Conservation (phyloP, 2,797 vertebrate species). For the Dermochelys coriacea region DNA sequence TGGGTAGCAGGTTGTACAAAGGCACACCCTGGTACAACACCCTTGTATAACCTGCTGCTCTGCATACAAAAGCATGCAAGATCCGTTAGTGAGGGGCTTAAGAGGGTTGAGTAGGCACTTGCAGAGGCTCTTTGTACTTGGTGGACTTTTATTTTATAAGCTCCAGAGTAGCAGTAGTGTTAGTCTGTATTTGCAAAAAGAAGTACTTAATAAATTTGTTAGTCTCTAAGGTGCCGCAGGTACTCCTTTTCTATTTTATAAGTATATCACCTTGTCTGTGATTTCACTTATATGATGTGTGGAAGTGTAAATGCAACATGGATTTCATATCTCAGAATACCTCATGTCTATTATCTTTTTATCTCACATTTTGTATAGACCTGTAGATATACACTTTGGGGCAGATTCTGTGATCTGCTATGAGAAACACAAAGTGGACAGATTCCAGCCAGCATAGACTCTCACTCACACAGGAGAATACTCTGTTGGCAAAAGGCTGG, state of each 20-base stretch:
- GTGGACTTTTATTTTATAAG: neutral
- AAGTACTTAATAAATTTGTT: too few species aligned
- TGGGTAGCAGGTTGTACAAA: neutral
- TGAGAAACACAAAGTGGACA: neutral
- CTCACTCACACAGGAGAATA: neutral
- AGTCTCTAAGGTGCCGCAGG: too few species aligned
- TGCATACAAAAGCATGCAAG: neutral
- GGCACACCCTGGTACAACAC: too few species aligned
- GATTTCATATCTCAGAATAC: neutral
- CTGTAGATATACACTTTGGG: accelerated
- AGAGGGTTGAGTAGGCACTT: neutral
- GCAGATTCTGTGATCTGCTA: neutral
- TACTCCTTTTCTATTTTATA: too few species aligned
- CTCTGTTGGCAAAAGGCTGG: neutral
- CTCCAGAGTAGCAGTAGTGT: too few species aligned
- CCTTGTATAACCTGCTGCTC: too few species aligned
- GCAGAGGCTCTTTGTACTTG: neutral
- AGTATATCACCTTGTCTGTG: neutral
- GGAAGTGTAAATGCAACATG: constrained; percentile 6
- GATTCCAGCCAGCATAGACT: neutral
- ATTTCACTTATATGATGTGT: neutral
- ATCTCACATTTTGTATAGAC: neutral
- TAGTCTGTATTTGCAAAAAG: too few species aligned
- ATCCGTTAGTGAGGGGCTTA: neutral
- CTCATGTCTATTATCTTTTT: neutral